Base-by-base conservation (phyloP, 2,113 vertebrate species). In the Phylloscopus trochiloides region DNA sequence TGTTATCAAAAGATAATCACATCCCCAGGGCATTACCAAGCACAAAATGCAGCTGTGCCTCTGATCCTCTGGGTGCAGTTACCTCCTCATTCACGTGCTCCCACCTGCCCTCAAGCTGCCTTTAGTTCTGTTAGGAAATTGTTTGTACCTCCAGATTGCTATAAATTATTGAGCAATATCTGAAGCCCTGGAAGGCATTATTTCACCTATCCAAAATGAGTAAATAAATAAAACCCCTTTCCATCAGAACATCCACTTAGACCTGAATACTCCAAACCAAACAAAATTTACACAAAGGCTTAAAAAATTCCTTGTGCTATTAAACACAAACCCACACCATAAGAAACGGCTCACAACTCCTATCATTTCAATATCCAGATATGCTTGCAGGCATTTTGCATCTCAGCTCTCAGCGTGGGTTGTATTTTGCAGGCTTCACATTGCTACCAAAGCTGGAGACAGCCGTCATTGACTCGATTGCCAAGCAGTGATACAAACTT, bases 1-100 rank as follows among this genome's bases (percentile, higher is more conserved):
- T 68, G 71, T 67, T 83, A 86, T 61, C 75, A 58, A 36, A 81
- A 81, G 72, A 86, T 84, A 93, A 97, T 91, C 78, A 14, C 85
- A 48, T 78, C 94, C 90, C 79, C 0, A 0, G 48, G 61, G 88
- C 59, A 80, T 65, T 51, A 36, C 65, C 43, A n/a, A 51, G 75
- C 85, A 42, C 45, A 29, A 80, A 88, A 84, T 40, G 80, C 93
- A 92, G 95, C 94, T 94, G 93, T 94, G 90, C 82, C 61, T 96
- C 94, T 51, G 45, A 78, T 90, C 88, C 87, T 94, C 75, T 31
- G 91, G 65, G 72, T 72, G 67, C 88, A 84, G 50, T 81, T 86
- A 88, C 63, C 79, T 90, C 85, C 78, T 84, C 71, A 50, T 3
- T 83, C 67, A 19, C 87, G 0, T 4, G 34, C 29, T 79, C 75